A percentile compares a stretch with the other conserved stretches of the same genome.
phyloP scores from a whole-genome alignment of 2,888 invertebrate genomes.

The Drosophila histrio region DNA sequence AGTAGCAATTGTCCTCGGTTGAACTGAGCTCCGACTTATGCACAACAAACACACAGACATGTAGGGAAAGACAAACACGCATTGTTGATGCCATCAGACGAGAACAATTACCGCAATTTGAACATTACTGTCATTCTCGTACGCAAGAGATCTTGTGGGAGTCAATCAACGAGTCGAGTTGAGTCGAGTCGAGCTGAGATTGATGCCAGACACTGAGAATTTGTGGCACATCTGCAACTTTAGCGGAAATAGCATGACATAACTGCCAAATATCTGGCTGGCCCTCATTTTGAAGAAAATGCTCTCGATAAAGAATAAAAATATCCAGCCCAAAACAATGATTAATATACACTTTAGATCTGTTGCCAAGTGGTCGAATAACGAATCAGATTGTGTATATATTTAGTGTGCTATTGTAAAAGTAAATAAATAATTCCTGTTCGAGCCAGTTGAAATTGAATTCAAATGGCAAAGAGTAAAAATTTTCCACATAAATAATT shows the following conservation, averaged over 20 bases:
- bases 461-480: conserved; percentile 1
- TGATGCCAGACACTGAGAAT: conserved; percentile 18
- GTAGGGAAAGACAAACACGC: conserved; percentile 29
- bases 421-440: conserved; percentile 44
- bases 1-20: conserved; percentile 8
- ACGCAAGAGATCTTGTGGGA: conserved; percentile 52
- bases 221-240: not conserved
- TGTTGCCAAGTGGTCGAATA: conserved; percentile 23
- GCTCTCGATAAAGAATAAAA: not conserved
- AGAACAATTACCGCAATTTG: conserved; percentile 67
- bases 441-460: conserved; percentile 27
- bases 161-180: conserved; percentile 50
- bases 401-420: not conserved
- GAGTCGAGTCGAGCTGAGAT: conserved; percentile 22
- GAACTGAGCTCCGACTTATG: not conserved
- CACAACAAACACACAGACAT: conserved; percentile 1
- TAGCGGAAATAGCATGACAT: conserved; percentile 34
- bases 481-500: conserved; percentile 18
- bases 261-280: conserved; percentile 16
- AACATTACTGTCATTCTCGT: conserved; percentile 11
- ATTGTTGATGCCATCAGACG: conserved; percentile 48
- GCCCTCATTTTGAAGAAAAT: not conserved
- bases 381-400: not conserved
- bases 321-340: not conserved
- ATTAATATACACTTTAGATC: not conserved